phyloP scores from a whole-genome alignment of 2,113 vertebrate genomes.

The Ibidorhyncha struthersii region DNA sequence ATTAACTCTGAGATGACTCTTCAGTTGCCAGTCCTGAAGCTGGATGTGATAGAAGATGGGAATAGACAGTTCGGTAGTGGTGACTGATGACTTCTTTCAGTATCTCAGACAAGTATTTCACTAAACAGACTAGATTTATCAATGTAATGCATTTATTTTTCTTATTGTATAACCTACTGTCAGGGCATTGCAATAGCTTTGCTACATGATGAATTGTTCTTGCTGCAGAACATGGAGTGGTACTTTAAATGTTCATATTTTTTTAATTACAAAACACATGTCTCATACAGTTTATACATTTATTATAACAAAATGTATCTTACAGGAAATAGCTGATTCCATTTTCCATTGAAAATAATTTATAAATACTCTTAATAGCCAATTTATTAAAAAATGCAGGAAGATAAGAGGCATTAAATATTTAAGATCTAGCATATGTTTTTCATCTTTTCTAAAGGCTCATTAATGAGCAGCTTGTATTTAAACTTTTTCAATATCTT shows the following conservation, averaged over 20 bases:
- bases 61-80: neutral
- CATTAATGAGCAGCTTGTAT: neutral
- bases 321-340: neutral
- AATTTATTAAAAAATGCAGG: neutral
- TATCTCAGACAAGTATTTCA: slow-evolving; percentile 6
- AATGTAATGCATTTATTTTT: neutral
- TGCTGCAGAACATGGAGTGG: neutral
- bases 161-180: neutral
- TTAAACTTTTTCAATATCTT: neutral
- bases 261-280: neutral
- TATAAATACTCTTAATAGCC: neutral
- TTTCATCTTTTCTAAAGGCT: neutral
- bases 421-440: neutral
- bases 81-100: slow-evolving; percentile 12
- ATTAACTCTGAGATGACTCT: neutral
- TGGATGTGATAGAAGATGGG: neutral
- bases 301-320: neutral
- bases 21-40: neutral
- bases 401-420: neutral
- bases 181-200: neutral
- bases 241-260: neutral
- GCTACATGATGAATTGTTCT: neutral
- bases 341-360: neutral
- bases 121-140: slow-evolving; percentile 20
- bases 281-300: neutral